phyloP scores from a whole-genome alignment of 2,113 vertebrate genomes.

The Ceyx melanurus region DNA sequence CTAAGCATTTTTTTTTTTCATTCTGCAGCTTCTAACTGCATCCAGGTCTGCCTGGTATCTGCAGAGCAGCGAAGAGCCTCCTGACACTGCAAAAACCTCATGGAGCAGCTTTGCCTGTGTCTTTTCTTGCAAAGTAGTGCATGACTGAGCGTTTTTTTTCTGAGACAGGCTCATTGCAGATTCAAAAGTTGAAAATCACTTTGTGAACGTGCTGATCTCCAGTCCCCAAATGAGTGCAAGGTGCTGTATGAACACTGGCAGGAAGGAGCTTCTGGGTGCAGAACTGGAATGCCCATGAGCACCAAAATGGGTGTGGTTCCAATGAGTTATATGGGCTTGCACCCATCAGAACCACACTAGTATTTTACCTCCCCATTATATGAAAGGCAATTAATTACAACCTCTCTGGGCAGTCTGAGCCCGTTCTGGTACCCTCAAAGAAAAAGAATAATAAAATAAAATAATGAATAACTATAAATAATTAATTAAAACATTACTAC shows the following conservation, averaged over 20 bases:
- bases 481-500: too few species aligned
- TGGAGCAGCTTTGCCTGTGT: not conserved
- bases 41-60: not conserved
- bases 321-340: fast-evolving
- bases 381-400: not conserved
- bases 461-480: too few species aligned
- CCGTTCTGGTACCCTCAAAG: not conserved
- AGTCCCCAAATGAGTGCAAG: not conserved
- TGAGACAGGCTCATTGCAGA: not conserved
- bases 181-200: not conserved
- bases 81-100: not conserved
- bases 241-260: not conserved
- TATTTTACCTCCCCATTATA: not conserved
- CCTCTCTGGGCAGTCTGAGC: not conserved
- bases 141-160: not conserved
- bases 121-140: not conserved
- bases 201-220: fast-evolving
- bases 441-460: not conserved
- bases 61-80: not conserved
- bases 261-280: not conserved
- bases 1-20: not conserved
- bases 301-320: not conserved
- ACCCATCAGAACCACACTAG: not conserved
- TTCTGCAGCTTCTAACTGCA: not conserved
- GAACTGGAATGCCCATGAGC: not conserved